Evolutionary conservation across 2,888 invertebrate species (phyloP).

Genomic region (Megaustenia siamemsis): DNA sequence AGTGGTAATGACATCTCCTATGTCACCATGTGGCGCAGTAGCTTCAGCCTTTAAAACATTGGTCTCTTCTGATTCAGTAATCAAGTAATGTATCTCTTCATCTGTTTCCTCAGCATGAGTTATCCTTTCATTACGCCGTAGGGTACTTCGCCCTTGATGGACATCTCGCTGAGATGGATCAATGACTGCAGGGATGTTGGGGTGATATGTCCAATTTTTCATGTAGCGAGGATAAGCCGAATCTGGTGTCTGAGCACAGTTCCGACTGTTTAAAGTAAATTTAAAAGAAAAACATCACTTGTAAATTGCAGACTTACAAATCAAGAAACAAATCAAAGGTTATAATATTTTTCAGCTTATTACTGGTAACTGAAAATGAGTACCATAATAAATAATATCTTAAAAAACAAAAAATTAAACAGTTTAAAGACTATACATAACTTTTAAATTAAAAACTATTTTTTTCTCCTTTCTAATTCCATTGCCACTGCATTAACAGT

Average conservation of each 20-base stretch:
- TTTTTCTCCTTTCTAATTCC: too few species aligned
- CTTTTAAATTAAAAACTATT: too few species aligned
- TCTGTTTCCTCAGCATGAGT: conserved; percentile 7
- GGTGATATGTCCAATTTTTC: conserved; percentile 68
- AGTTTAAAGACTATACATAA: too few species aligned
- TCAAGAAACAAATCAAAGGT: too few species aligned
- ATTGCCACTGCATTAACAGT: too few species aligned
- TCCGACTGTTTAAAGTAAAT: conserved; percentile 30
- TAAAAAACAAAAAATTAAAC: too few species aligned
- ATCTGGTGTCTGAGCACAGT: conserved; percentile 72
- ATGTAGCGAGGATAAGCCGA: conserved; percentile 76
- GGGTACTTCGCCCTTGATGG: conserved; percentile 41
- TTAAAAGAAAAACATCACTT: too few species aligned
- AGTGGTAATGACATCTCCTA: background rate
- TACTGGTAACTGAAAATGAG: too few species aligned
- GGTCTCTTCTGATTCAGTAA: conserved; percentile 25
- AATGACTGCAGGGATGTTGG: conserved; percentile 61
- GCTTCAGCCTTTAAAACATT: conserved; percentile 18
- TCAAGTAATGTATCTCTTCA: conserved; percentile 43
- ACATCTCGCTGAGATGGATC: conserved; percentile 46
- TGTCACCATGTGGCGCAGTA: conserved; percentile 2
- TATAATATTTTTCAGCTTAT: too few species aligned
- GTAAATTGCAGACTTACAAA: too few species aligned
- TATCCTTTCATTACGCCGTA: background rate
- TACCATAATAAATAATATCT: too few species aligned